Conservation (phyloP, 2,113 vertebrate species). For the Chitala chitala region DNA sequence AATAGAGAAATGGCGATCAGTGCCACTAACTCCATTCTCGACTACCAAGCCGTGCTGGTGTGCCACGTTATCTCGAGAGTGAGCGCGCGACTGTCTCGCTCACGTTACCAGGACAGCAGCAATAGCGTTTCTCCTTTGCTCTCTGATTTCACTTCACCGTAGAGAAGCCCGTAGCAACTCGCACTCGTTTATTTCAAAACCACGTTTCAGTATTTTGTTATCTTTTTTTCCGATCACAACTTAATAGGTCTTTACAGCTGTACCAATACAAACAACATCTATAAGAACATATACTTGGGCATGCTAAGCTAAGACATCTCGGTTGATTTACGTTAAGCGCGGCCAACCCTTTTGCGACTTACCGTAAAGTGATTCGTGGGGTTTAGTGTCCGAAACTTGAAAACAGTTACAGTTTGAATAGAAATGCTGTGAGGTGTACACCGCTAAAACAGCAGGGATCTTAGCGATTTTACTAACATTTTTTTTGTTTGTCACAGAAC, state of each 20-base stretch:
- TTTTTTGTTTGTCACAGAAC: too few species aligned
- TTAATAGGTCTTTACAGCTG: not conserved
- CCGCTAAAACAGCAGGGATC: too few species aligned
- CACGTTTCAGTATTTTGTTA: too few species aligned
- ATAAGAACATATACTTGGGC: not conserved
- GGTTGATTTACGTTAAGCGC: constrained; percentile 20
- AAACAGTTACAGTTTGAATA: not conserved
- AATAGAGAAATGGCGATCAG: constrained; percentile 54
- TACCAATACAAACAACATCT: not conserved
- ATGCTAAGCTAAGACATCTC: not conserved
- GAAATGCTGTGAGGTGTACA: too few species aligned
- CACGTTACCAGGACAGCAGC: not conserved
- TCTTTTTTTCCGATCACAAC: not conserved
- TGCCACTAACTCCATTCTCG: constrained; percentile 61
- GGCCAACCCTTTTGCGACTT: not conserved
- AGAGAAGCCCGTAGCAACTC: too few species aligned
- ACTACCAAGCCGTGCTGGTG: not conserved
- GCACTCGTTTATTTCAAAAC: too few species aligned
- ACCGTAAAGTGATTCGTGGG: constrained; percentile 20
- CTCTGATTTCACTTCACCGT: constrained; percentile 17
- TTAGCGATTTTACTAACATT: too few species aligned
- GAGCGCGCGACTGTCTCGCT: not conserved
- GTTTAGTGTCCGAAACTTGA: not conserved
- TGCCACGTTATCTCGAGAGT: constrained; percentile 10
- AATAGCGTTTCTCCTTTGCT: not conserved